phyloP scores from a whole-genome alignment of 1,140 invertebrate species.

The Drosophila ogumai region DNA sequence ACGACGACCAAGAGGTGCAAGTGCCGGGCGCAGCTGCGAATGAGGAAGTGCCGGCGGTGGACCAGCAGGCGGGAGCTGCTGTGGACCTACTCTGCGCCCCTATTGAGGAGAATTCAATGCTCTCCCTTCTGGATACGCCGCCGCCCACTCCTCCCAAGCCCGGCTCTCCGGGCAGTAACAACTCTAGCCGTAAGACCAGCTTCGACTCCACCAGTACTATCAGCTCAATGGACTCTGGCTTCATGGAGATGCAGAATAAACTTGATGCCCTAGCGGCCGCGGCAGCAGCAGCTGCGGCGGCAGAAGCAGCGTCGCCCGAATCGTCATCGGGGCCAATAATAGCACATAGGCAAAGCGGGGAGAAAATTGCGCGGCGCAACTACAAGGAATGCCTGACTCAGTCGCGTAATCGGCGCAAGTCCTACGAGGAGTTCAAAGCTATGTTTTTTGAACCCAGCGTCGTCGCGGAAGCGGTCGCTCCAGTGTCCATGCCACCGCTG shows the following conservation, averaged over 20 bases:
- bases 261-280: constrained; percentile 70
- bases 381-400: constrained; percentile 83
- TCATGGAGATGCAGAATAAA: constrained; percentile 84
- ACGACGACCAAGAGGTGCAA: constrained; percentile 58
- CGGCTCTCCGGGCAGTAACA: constrained; percentile 61
- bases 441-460: constrained; percentile 65
- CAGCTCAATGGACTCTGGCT: constrained; percentile 84
- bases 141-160: constrained; percentile 64
- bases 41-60: background rate
- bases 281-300: constrained; percentile 9
- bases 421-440: constrained; percentile 84
- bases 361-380: constrained; percentile 74
- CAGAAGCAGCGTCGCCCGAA: background rate
- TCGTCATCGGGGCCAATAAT: background rate
- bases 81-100: constrained; percentile 70
- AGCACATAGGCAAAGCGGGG: constrained; percentile 27
- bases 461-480: constrained; percentile 26
- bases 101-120: constrained; percentile 53
- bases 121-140: constrained; percentile 44
- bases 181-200: constrained; percentile 83
- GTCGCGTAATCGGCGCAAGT: constrained; percentile 84
- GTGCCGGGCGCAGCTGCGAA: background rate
- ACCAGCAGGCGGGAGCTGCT: constrained; percentile 13
- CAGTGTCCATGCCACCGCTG: constrained; percentile 23
- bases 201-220: constrained; percentile 84